Evolutionary conservation across 1,140 invertebrate species (phyloP), one percentile per base, ranked within the genome.

Genomic region (Stegodyphus dumicola): DNA sequence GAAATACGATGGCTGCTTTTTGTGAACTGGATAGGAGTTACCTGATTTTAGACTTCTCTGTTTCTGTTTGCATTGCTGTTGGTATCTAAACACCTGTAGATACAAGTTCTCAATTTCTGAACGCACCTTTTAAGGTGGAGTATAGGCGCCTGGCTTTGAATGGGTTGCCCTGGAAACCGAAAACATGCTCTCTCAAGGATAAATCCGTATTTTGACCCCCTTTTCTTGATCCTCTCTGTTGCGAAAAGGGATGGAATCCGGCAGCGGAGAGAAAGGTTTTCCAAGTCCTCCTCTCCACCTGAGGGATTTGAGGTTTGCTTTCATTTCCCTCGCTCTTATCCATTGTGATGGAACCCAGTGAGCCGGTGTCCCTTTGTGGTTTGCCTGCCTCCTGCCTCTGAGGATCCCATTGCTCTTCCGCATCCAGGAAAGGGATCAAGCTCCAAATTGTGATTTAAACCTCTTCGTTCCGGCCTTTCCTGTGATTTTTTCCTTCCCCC

Each of bases 401-500:
- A 67, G 65, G 77, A 78, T 78, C 77, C 77, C 54, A 78, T 78
- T 78, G 73, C 70, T 74, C 70, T 73, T 75, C 80, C 80, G 49
- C 70, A 64, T 66, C 77, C 52, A 53, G 17, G 48, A 48, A 52
- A 54, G 70, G 79, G 80, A 83, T 83, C 80, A 83, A 67, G 80
- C 48, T 83, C 78, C 80, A 83, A 83, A 83, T 83, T 83, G 80
- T 83, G 80, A 83, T 83, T 83, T 83, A 83, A 83, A 83, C 80
- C 80, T 70, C 77, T 79, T 11, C 51, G 33, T 33, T 33, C 33
- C 33, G 33, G 33, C 56, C 56, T 60, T 71, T 81, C 67, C 80
- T 18, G 33, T 7, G 53, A 49, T 9, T 17, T 33, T 13, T 54
- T 69, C 7, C 17, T 7, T 18, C 51, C 6, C 6, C 17, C 18